Evolutionary conservation across 1,140 invertebrate species (phyloP).

Genomic region (Drosophila tsacasi): DNA sequence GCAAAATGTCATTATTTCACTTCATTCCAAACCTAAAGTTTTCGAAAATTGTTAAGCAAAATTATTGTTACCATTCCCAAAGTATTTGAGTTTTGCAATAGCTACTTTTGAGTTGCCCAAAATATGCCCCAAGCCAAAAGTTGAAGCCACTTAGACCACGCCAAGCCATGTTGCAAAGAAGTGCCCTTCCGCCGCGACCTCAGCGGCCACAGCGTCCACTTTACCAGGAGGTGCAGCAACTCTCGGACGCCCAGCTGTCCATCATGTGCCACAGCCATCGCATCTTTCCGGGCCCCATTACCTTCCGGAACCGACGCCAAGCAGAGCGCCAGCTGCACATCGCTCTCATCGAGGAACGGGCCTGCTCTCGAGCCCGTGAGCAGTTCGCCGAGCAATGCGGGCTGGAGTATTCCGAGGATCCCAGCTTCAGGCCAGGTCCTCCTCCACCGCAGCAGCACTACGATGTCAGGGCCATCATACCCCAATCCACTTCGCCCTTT

Average conservation of each 20-base stretch:
- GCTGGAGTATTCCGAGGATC: background rate
- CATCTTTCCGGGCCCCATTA: constrained; percentile 11
- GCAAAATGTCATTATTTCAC: background rate
- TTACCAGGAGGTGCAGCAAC: constrained; percentile 21
- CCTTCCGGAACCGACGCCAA: constrained; percentile 10
- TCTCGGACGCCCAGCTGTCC: constrained; percentile 35
- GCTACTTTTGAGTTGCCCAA: background rate
- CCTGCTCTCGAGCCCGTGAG: constrained; percentile 30
- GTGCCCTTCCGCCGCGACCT: background rate
- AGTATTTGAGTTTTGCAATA: background rate
- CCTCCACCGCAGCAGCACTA: constrained; percentile 8
- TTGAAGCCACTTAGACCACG: background rate
- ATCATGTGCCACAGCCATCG: constrained; percentile 37
- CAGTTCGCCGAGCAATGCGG: constrained; percentile 18
- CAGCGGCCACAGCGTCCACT: constrained; percentile 25
- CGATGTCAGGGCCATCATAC: no score
- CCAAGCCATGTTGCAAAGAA: constrained; percentile 9
- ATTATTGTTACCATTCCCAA: background rate
- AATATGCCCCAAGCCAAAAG: constrained; percentile 12
- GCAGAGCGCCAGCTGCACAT: constrained; percentile 52
- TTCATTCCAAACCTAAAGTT: background rate
- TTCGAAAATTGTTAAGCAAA: background rate
- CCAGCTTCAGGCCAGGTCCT: no score
- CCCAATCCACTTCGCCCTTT: background rate
- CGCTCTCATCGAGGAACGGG: constrained; percentile 53